A percentile compares a stretch with the other conserved stretches of the same genome.
These are phyloP conservation scores for Perizoma affinitatum DNA, from an alignment of 2,888 invertebrate species.

Conservation along the genomic window DNA sequence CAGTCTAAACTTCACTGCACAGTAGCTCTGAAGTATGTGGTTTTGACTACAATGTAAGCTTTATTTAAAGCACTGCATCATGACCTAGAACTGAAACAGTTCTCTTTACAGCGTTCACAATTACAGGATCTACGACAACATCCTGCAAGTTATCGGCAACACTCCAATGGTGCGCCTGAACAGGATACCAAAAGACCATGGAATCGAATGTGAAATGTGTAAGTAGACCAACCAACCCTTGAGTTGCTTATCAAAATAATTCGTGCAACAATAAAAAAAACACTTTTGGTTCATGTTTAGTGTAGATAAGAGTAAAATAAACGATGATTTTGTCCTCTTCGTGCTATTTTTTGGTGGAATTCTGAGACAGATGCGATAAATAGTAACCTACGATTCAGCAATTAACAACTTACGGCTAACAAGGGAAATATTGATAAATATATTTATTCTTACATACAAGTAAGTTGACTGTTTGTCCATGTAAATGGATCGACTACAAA, in stretches of 20 bases:
- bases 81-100: not conserved
- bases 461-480: too few species aligned
- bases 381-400: too few species aligned
- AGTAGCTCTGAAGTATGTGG: not conserved
- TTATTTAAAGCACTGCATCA: constrained; percentile 12
- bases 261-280: constrained; percentile 32
- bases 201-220: constrained; percentile 93
- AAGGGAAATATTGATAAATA: too few species aligned
- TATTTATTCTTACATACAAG: too few species aligned
- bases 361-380: too few species aligned
- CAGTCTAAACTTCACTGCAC: constrained; percentile 1
- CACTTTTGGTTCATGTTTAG: not conserved
- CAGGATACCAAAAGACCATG: constrained; percentile 88
- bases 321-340: too few species aligned
- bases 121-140: constrained; percentile 82
- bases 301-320: not conserved
- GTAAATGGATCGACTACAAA: too few species aligned
- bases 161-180: constrained; percentile 92
- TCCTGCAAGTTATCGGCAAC: constrained; percentile 90
- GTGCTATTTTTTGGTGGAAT: too few species aligned
- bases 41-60: constrained; percentile 14
- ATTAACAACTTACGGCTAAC: too few species aligned
- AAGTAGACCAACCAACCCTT: constrained; percentile 12
- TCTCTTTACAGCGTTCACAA: constrained; percentile 30
- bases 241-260: constrained; percentile 27